Evolutionary conservation across 2,888 invertebrate genomes (phyloP), one percentile per base, ranked within the genome.

Genomic region (Mesochorus sp.): DNA sequence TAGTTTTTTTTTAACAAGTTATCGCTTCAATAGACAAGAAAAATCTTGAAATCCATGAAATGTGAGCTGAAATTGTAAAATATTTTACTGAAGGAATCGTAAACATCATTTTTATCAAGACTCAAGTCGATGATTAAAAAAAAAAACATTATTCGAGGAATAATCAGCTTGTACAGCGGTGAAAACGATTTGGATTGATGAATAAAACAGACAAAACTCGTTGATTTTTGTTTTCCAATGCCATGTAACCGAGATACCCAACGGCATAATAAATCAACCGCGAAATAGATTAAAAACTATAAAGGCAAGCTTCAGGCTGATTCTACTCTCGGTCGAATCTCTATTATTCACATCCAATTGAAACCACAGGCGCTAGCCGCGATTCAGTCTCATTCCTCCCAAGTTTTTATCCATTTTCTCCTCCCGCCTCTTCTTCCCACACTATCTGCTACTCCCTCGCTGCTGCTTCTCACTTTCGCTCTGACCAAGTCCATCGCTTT

Each of bases 271-370:
- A 85, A 81, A 83, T 87, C 85, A 85, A 85, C 84, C 85, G 81
- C 84, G 83, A 78, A 86, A 83, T 82, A 85, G 86, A 89, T 88
- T 87, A 87, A 86, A 88, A 88, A 86, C 83, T 86, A 85, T 87
- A 87, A 84, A 83, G 80, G 82, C 64, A 67, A 80, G 83, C 82
- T 76, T 80, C 72, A 79, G 75, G 67, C 81, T 85, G 83, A 83
- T 85, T 84, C 85, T 84, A 67, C 6, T 1, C 81, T 81, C 42
- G 80, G 70, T 75, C 26, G 44, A 47, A 47, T 61, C 44, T 89
- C 81, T 82, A 89, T 90, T 89, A 89, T 89, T 89, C 86, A 88
- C 85, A 85, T 87, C 84, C 87, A 88, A 89, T 89, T 85, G 84
- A 81, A 76, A 77, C 84, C 79, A 85, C 86, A 86, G n/a, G 72